Conservation (phyloP, 2,888 invertebrate species). For the Perdita meconis region DNA sequence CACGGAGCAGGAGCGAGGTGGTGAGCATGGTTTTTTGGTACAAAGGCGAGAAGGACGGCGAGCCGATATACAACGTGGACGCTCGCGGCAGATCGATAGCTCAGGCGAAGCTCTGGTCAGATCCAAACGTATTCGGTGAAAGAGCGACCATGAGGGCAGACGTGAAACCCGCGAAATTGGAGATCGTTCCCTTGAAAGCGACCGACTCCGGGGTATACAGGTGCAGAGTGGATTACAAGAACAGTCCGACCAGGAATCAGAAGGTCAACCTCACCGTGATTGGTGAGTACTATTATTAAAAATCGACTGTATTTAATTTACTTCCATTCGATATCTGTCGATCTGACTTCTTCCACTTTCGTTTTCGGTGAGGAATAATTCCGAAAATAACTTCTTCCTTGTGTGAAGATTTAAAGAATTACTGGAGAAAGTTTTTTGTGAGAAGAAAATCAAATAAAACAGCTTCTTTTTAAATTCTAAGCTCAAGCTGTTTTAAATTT, state of each 20-base stretch:
- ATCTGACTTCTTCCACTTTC: not conserved
- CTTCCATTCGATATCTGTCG: not conserved
- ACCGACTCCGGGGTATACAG: slow-evolving; percentile 85
- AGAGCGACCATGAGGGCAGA: slow-evolving; percentile 85
- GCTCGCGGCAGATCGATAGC: slow-evolving; percentile 83
- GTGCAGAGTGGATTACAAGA: slow-evolving; percentile 85
- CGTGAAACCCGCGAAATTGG: slow-evolving; percentile 82
- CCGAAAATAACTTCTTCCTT: too few species aligned
- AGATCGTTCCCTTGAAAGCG: slow-evolving; percentile 82
- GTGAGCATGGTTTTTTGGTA: slow-evolving; percentile 97
- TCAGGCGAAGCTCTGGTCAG: slow-evolving; percentile 84
- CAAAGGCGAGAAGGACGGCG: slow-evolving; percentile 90
- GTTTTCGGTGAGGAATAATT: too few species aligned
- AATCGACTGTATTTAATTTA: slow-evolving; percentile 18
- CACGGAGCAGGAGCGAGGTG: slow-evolving; percentile 90
- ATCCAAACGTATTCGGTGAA: slow-evolving; percentile 83
- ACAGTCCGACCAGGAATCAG: slow-evolving; percentile 85
- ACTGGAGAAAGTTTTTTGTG: too few species aligned
- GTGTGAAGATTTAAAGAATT: too few species aligned
- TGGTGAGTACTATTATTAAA: slow-evolving; percentile 81
- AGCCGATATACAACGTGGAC: slow-evolving; percentile 92
- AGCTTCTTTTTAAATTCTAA: too few species aligned
- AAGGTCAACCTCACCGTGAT: slow-evolving; percentile 85
- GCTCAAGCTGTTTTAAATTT: too few species aligned
- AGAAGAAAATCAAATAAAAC: too few species aligned